Evolutionary conservation across 2,797 vertebrate species (phyloP).

Genomic region (Myripristis jacobus): DNA sequence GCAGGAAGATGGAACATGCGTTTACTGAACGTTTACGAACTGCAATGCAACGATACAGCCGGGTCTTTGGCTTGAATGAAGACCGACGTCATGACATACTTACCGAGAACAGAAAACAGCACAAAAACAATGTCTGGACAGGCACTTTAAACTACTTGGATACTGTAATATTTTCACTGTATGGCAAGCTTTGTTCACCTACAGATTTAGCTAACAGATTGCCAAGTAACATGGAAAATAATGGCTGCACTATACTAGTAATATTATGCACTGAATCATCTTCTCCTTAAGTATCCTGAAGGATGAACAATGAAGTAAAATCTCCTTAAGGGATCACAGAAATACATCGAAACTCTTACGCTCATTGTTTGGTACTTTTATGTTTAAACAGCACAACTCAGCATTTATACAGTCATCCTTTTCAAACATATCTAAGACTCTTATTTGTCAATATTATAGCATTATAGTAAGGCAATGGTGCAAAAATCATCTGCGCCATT

Average conservation of each 20-base stretch:
- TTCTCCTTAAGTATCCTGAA: constrained; percentile 22
- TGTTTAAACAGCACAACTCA: constrained; percentile 18
- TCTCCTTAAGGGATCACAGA: not conserved
- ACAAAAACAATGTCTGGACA: constrained; percentile 64
- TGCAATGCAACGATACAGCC: constrained; percentile 67
- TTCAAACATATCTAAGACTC: constrained; percentile 19
- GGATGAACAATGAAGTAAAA: constrained; percentile 38
- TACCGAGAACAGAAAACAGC: constrained; percentile 6
- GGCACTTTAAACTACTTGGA: constrained; percentile 78
- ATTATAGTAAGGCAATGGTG: constrained; percentile 1
- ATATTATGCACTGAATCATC: constrained; percentile 22
- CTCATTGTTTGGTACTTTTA: not conserved
- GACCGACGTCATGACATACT: constrained; percentile 21
- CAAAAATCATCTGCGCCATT: constrained; percentile 12
- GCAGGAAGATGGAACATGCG: constrained; percentile 61
- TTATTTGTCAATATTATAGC: constrained; percentile 3
- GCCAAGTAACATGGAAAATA: constrained; percentile 20
- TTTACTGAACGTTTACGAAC: constrained; percentile 46
- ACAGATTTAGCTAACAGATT: constrained; percentile 46
- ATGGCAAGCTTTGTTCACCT: constrained; percentile 29
- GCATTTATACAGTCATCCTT: constrained; percentile 15
- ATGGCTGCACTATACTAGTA: not conserved
- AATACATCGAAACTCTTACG: constrained; percentile 31
- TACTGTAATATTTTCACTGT: constrained; percentile 45
- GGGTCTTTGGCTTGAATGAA: constrained; percentile 71